Evolutionary conservation across 2,888 invertebrate genomes (phyloP), one percentile per base, ranked within the genome.

Genomic region (Chirona hameri): DNA sequence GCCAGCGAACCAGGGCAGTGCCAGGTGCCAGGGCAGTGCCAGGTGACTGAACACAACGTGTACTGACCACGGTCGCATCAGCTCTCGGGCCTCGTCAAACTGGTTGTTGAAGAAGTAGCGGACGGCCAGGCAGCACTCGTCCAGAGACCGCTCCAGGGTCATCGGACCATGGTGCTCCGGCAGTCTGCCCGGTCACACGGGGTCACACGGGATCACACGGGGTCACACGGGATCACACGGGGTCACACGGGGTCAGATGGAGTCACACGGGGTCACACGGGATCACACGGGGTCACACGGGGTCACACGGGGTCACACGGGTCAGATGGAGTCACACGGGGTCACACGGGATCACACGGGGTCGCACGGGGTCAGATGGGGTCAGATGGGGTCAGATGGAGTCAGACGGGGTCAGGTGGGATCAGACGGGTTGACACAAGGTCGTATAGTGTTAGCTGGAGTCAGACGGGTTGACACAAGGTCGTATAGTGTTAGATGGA

Each of bases 61-160:
- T 31, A 82, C 83, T 82, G 27, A 84, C 85, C 84, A 85, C 1
- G 83, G 84, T 57, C 81, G 65, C 84, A 85, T 84, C 29, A 84
- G 81, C 24, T 80, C 81, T 24, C 84, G 79, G 15, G 98, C 97
- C 86, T 94, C 93, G 21, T 91, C 90, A 85, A 97, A 94, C 87
- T 94, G 93, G 88, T 98, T 98, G 88, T 96, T 96, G 88, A 98
- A 95, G 88, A 98, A 98, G 86, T 93, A 92, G 87, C 93, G 91
- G n/a, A 97, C 92, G 0, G 96, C 96, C 82, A 90, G 88, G 87
- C 93, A 93, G 24, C 94, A 93, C 86, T 97, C 95, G 82, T 91
- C 90, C 85, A 97, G 91, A 0, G 95, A 92, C 55, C 91, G 90
- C 69, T 91, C 90, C 85, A 96, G 87, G 82, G 83, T 83, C 83